Percentiles rank a stretch among this genome's conserved stretches.
phyloP scores from a whole-genome alignment of 2,797 vertebrate species.

The Cynopterus sphinx region DNA sequence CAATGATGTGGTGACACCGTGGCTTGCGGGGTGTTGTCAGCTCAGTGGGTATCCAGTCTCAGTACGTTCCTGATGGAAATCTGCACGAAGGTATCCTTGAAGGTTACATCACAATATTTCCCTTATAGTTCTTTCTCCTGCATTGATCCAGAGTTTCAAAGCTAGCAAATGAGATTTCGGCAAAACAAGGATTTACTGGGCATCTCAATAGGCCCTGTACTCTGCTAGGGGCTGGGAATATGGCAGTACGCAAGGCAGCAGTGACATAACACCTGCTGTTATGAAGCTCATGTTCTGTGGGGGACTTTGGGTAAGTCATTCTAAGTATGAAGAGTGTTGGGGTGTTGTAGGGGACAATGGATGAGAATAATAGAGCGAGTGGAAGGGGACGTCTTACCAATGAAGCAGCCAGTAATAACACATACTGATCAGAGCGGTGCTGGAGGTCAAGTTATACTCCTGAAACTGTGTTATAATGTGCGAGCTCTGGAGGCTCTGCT shows the following conservation, averaged over 20 bases:
- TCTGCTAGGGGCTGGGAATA: background rate
- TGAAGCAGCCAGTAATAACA: background rate
- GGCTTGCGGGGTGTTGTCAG: background rate
- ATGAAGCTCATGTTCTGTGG: background rate
- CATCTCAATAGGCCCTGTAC: background rate
- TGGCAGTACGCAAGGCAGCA: background rate
- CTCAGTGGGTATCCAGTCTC: background rate
- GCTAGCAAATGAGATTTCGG: background rate
- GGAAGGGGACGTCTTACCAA: background rate
- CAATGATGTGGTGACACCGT: rapidly evolving
- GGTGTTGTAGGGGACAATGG: background rate
- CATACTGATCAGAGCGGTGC: background rate
- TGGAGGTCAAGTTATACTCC: background rate
- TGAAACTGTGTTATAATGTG: background rate
- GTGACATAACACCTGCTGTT: no score
- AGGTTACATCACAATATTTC: background rate
- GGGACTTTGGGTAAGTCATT: background rate
- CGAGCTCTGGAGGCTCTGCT: background rate
- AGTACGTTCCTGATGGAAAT: background rate
- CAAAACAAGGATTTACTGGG: background rate
- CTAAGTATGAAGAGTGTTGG: background rate
- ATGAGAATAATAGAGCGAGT: background rate
- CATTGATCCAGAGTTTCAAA: background rate
- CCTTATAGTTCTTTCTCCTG: background rate
- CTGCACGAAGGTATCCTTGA: background rate